Conservation (phyloP, 1,140 invertebrate species). For the Aradophagus sp. region DNA sequence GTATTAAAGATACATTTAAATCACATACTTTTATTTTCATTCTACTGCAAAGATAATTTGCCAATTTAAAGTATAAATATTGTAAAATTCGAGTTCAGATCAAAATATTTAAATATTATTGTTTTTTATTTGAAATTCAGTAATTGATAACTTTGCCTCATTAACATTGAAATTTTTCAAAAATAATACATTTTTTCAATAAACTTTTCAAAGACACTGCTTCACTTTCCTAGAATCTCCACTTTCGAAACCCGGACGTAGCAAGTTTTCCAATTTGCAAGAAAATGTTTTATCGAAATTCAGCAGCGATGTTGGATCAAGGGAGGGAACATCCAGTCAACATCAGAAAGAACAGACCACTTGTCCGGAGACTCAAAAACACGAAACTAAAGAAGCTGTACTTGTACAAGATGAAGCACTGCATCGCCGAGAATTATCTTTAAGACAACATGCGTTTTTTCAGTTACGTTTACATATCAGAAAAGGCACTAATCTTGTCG, state of each 20-base stretch:
- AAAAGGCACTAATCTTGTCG: slow-evolving; percentile 90
- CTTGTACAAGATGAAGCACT: slow-evolving; percentile 76
- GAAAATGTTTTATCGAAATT: slow-evolving; percentile 46
- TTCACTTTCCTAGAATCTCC: slow-evolving; percentile 41
- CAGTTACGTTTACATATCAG: slow-evolving; percentile 91
- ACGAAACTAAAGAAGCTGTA: slow-evolving; percentile 17
- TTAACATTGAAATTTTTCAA: no score
- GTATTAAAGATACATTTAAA: no score
- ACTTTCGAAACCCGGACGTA: slow-evolving; percentile 24
- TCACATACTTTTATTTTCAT: no score
- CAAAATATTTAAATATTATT: no score
- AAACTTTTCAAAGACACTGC: no score
- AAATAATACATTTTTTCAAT: no score
- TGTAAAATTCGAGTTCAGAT: no score
- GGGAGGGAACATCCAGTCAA: slow-evolving; percentile 13
- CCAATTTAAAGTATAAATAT: no score
- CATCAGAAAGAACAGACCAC: slow-evolving; percentile 22
- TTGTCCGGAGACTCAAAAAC: slow-evolving; percentile 17
- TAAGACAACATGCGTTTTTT: slow-evolving; percentile 91
- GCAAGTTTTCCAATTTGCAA: slow-evolving; percentile 35
- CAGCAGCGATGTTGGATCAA: slow-evolving; percentile 20
- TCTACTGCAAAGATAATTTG: not conserved
- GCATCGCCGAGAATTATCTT: slow-evolving; percentile 80
- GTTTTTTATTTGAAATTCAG: no score
- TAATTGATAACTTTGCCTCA: no score